A percentile compares a stretch with the other conserved stretches of the same genome.
Evolutionary conservation across 2,888 invertebrate species (phyloP).

Genomic region (Megamerina dolium): DNA sequence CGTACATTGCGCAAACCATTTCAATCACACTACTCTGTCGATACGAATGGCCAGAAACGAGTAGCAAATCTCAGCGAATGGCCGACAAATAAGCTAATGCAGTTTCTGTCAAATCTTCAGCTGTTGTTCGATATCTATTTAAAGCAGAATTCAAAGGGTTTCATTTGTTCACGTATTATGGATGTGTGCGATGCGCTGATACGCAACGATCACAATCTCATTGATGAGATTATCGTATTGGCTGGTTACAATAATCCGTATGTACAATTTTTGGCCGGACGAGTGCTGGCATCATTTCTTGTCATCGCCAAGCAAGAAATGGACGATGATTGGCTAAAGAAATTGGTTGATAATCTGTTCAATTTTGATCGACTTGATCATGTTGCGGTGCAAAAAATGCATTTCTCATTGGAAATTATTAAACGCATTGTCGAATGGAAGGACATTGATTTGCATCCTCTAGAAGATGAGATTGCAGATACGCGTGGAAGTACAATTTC

Average conservation of each 20-base stretch:
- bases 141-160: slow-evolving; percentile 75
- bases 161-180: slow-evolving; percentile 74
- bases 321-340: slow-evolving; percentile 74
- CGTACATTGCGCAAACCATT: slow-evolving; percentile 65
- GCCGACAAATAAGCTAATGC: slow-evolving; percentile 63
- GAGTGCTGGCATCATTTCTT: slow-evolving; percentile 75
- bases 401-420: slow-evolving; percentile 77
- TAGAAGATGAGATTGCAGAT: slow-evolving; percentile 59
- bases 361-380: slow-evolving; percentile 58
- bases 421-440: slow-evolving; percentile 86
- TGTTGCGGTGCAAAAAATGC: slow-evolving; percentile 66
- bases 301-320: slow-evolving; percentile 77
- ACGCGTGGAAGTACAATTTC: slow-evolving; percentile 12
- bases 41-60: slow-evolving; percentile 51
- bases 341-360: slow-evolving; percentile 66
- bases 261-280: slow-evolving; percentile 72
- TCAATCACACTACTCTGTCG: slow-evolving; percentile 55
- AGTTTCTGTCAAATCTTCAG: slow-evolving; percentile 78
- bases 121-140: slow-evolving; percentile 77
- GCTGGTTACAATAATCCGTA: slow-evolving; percentile 74
- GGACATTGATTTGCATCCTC: slow-evolving; percentile 71
- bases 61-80: slow-evolving; percentile 57
- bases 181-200: slow-evolving; percentile 74
- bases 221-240: slow-evolving; percentile 76
- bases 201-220: slow-evolving; percentile 74